Evolutionary conservation across 2,797 vertebrate genomes (phyloP), one percentile per base, ranked within the genome.

Genomic region (Astyanax mexicanus): DNA sequence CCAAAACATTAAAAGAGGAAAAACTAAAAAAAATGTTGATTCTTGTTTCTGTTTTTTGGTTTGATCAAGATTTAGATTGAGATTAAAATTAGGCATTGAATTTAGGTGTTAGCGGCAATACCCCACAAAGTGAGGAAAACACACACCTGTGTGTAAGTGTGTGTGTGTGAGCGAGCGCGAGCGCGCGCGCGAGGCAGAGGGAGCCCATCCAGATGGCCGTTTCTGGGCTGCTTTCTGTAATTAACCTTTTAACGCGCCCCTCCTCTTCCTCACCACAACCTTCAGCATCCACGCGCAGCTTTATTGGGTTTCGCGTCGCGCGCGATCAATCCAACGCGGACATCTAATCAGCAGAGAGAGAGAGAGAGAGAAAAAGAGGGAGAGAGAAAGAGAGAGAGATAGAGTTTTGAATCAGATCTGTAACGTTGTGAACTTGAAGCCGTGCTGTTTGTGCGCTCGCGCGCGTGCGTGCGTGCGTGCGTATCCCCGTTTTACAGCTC

Each of bases 141-240:
- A 25, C 52, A 58, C 12, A 8, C 37, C 57, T 57, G 19, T 52
- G 64, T 38, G 67, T 70, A 44, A 40, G n/a, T 47, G 75, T 69
- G 49, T 60, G 55, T 74, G 17, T 58, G 47, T 11, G 57, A 51
- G 38, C 25, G 47, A 60, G 64, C 4, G 57, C 68, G 71, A 45
- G 69, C 17, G 69, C 40, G 35, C 17, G 42, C 49, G 29, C 37
- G 52, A 65, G 44, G 13, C 66, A 69, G 68, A 77, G 72, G 64
- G 51, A 25, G 81, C 49, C 65, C 45, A 73, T 80, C 84, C 82
- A 87, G 84, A 86, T 85, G 85, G 85, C 79, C 78, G 77, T 80
- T 86, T 84, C 83, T n/a, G 81, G 79, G 74, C 72, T 83, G 67
- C 78, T 77, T 80, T 86, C 73, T 65, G 84, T 86, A 87, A 83